Conservation (phyloP, 37 sponge, comb jelly and placozoan species). For the Sycon ciliatum region DNA sequence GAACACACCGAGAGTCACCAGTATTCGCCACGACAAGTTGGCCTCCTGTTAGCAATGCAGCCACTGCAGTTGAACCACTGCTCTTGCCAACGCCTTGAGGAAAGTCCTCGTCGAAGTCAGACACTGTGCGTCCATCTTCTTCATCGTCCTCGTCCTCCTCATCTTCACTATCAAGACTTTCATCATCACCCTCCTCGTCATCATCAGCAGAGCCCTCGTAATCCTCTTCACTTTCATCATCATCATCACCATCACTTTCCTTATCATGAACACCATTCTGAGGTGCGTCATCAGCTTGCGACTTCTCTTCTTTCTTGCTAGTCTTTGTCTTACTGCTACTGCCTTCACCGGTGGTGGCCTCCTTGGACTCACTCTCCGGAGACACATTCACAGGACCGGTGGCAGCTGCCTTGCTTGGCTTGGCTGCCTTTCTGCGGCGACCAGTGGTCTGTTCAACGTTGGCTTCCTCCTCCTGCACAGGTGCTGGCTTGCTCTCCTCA, state of each 20-base stretch:
- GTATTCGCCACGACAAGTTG: slow-evolving; percentile 70
- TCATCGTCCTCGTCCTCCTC: neutral
- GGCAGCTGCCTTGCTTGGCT: too few species aligned
- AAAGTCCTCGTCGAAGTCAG: neutral
- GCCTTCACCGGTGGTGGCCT: slow-evolving; percentile 10
- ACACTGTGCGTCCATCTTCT: neutral
- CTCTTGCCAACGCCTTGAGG: slow-evolving; percentile 22
- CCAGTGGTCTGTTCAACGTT: too few species aligned
- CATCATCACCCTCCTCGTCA: neutral
- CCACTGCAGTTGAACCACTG: slow-evolving; percentile 83
- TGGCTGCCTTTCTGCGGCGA: too few species aligned
- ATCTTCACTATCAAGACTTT: neutral
- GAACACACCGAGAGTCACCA: slow-evolving; percentile 80
- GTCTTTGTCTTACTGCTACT: neutral
- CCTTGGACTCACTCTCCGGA: too few species aligned
- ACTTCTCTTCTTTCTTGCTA: slow-evolving; percentile 2
- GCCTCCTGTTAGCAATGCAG: slow-evolving; percentile 46
- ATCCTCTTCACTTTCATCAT: neutral
- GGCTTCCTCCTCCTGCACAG: neutral
- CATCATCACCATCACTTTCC: slow-evolving; percentile 16
- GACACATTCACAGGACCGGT: too few species aligned
- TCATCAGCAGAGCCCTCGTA: neutral
- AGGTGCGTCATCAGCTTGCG: neutral
- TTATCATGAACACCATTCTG: slow-evolving; percentile 1
- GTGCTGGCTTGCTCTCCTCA: neutral